Evolutionary conservation across 1,140 invertebrate genomes (phyloP).

Genomic region (Hylaeus volcanicus): DNA sequence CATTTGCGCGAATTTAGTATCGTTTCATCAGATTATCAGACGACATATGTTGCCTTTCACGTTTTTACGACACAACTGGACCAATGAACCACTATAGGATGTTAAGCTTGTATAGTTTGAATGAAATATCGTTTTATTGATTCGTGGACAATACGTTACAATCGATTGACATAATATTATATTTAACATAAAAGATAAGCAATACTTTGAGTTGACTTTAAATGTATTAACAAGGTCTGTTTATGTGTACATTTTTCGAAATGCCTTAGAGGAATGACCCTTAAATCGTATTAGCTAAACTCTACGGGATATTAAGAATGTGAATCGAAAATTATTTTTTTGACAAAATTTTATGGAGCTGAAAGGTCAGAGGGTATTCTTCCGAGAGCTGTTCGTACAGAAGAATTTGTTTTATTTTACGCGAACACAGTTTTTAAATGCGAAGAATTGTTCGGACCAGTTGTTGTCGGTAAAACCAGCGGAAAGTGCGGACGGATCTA

Average conservation of each 20-base stretch:
- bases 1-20: slow-evolving; percentile 70
- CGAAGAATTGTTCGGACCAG: slow-evolving; percentile 48
- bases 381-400: slow-evolving; percentile 20
- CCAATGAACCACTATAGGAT: slow-evolving; percentile 37
- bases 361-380: slow-evolving; percentile 28
- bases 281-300: slow-evolving; percentile 29
- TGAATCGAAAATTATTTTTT: slow-evolving; percentile 50
- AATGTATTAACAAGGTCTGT: background rate
- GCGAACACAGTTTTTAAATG: slow-evolving; percentile 4
- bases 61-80: slow-evolving; percentile 64
- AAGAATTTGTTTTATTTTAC: background rate
- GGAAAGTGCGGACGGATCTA: slow-evolving; percentile 50
- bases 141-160: slow-evolving; percentile 15
- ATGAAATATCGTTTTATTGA: slow-evolving; percentile 16
- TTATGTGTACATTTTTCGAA: background rate
- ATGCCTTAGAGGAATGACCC: slow-evolving; percentile 47
- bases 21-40: slow-evolving; percentile 65
- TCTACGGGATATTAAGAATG: slow-evolving; percentile 33
- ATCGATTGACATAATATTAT: background rate
- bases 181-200: background rate
- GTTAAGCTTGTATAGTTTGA: slow-evolving; percentile 6
- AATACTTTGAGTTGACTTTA: background rate
- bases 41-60: slow-evolving; percentile 60
- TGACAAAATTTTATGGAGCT: slow-evolving; percentile 54
- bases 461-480: slow-evolving; percentile 59